A percentile compares a stretch with the other conserved stretches of the same genome.
Conservation (phyloP, 2,797 vertebrate genomes). For the Eptatretus atami region DNA sequence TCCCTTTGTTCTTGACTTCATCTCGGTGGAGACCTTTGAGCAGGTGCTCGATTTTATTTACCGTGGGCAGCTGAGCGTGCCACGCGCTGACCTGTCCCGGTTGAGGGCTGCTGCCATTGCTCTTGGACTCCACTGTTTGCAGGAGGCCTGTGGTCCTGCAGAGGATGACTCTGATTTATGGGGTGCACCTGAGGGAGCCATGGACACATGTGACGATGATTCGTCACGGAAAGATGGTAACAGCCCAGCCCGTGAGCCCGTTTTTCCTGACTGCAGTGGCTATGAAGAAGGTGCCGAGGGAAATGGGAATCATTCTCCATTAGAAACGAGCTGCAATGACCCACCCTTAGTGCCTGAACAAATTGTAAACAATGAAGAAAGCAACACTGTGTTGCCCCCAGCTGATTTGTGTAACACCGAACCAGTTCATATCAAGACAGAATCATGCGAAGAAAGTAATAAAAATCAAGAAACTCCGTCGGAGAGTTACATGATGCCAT, state of each 20-base stretch:
- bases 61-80: not conserved
- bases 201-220: too few relatives aligned
- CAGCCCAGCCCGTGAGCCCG: not conserved
- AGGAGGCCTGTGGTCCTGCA: not conserved
- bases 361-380: too few relatives aligned
- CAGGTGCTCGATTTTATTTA: not conserved
- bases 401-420: too few relatives aligned
- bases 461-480: not conserved
- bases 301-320: not conserved
- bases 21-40: not conserved
- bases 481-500: not conserved
- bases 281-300: not conserved
- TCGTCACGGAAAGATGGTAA: not conserved
- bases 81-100: not conserved
- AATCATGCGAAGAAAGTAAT: too few relatives aligned
- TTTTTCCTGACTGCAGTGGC: not conserved
- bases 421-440: not conserved
- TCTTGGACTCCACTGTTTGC: not conserved
- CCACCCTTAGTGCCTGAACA: not conserved
- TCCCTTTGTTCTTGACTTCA: slow-evolving; percentile 3
- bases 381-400: too few relatives aligned
- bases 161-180: not conserved
- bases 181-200: not conserved
- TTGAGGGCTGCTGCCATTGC: not conserved
- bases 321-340: not conserved